These are phyloP conservation scores for Malaclemys terrapin DNA, from an alignment of 2,113 vertebrate species.

Conservation along the genomic window DNA sequence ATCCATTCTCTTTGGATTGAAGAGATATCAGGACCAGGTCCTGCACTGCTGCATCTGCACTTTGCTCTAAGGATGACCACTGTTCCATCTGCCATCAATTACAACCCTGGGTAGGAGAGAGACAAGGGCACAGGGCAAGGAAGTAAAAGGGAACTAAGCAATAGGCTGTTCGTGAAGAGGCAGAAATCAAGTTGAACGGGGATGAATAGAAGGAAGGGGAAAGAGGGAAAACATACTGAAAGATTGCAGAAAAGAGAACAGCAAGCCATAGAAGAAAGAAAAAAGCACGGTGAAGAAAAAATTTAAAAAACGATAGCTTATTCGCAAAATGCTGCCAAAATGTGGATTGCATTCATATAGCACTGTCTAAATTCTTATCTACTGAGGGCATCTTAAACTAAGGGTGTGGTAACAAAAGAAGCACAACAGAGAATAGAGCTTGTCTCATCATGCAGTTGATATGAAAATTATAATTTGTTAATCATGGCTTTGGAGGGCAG, in stretches of 20 bases:
- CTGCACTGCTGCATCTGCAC: accelerated
- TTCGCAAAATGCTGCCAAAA: background rate
- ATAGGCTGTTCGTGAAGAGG: background rate
- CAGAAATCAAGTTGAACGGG: background rate
- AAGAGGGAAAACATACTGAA: background rate
- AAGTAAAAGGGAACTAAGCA: background rate
- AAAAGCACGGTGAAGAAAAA: background rate
- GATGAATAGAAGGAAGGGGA: background rate
- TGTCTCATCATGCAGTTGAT: background rate
- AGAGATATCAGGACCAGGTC: background rate
- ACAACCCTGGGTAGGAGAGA: background rate
- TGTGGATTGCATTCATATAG: background rate
- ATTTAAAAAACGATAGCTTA: background rate
- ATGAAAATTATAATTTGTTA: background rate
- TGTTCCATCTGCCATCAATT: conserved; percentile 25
- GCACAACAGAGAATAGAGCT: background rate
- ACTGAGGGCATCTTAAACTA: background rate
- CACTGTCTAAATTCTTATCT: background rate
- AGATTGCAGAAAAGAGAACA: background rate
- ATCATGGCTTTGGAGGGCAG: background rate
- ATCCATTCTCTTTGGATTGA: accelerated
- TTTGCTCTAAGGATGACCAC: background rate
- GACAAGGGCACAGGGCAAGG: background rate
- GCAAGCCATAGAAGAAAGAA: background rate
- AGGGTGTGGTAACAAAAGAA: background rate